Evolutionary conservation across 2,888 invertebrate species (phyloP).

Genomic region (Eristalis arbustorum): DNA sequence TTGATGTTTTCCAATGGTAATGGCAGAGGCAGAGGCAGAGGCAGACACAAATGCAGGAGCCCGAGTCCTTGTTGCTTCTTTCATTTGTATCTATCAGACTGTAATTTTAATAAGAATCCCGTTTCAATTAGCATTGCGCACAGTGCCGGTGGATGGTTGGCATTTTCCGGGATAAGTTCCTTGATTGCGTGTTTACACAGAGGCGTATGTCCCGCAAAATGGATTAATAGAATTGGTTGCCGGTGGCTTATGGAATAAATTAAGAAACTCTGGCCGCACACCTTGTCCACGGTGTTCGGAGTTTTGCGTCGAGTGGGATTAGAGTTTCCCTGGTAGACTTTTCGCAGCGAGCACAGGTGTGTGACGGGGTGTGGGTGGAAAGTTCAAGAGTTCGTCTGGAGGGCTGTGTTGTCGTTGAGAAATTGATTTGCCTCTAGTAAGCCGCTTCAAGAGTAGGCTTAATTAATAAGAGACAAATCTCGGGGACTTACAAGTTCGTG

Average conservation of each 20-base stretch:
- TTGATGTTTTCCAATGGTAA: slow-evolving; percentile 62
- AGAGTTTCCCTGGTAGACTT: not conserved
- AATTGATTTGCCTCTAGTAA: too few relatives aligned
- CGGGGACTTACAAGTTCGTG: too few relatives aligned
- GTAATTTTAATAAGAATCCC: slow-evolving; percentile 61
- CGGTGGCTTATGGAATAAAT: slow-evolving; percentile 37
- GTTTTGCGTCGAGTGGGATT: not conserved
- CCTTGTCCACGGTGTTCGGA: slow-evolving; percentile 1
- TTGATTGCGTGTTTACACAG: slow-evolving; percentile 38
- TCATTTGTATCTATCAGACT: slow-evolving; percentile 54
- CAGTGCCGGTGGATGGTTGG: slow-evolving; percentile 17
- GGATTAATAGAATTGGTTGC: slow-evolving; percentile 55
- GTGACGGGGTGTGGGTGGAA: not conserved
- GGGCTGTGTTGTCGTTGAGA: too few relatives aligned
- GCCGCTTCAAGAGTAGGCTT: not conserved
- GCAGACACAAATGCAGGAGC: slow-evolving; percentile 6
- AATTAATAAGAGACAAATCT: not conserved
- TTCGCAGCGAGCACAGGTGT: not conserved
- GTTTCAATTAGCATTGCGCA: slow-evolving; percentile 55
- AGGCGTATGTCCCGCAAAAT: slow-evolving; percentile 28
- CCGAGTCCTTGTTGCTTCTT: slow-evolving; percentile 38
- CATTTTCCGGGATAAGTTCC: slow-evolving; percentile 18
- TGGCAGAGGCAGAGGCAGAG: slow-evolving; percentile 10
- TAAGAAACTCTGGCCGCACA: slow-evolving; percentile 11
- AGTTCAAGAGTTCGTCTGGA: not conserved